Base-by-base conservation (phyloP, 2,797 vertebrate genomes). In the Oreortyx pictus region DNA sequence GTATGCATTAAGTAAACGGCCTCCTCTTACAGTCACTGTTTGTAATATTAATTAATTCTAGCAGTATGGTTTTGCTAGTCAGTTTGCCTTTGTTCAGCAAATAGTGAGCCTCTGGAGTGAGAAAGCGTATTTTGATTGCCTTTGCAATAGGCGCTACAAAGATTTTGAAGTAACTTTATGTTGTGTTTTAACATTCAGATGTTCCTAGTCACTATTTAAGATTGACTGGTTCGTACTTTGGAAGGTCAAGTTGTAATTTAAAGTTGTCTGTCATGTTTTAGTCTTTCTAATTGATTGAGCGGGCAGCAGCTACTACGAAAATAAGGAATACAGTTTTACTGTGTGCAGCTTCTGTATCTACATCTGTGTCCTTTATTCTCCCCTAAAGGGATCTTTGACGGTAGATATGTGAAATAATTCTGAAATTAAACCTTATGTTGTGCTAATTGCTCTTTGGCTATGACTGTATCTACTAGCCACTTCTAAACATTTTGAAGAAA, bases 1-100 rank as follows among this genome's bases (percentile, higher is more conserved):
- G 67, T 14, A 22, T 79, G 50, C 20, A 18, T 65, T 59, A 86
- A 83, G 54, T 70, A 94, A 85, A 31, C 11, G 20, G 75, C 29
- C 12, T 72, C 31, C 46, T 77, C 14, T 73, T 92, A 74, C 3
- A 67, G 6, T 29, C 86, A 49, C 18, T 54, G 56, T 78, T 78
- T 89, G 46, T 86, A 59, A 49, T 80, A 29, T 82, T 90, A 86
- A 86, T 87, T 88, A 70, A 66, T 80, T 88, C 25, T 83, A n/a
- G 46, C 56, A 81, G 49, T 39, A 20, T 59, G 66, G 25, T 14
- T 94, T 82, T 92, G 23, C 59, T 78, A 44, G 88, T 89, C 66
- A 66, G 9, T 35, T 83, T 91, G 39, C 54, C 49, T 89, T 85
- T 89, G 65, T 70, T 78, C 68, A 81, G 44, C 62, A 83, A 9